Evolutionary conservation across 37 sponge, comb jelly and placozoan species (phyloP), one percentile per base, ranked within the genome.

Genomic region (Ephydatia muelleri): DNA sequence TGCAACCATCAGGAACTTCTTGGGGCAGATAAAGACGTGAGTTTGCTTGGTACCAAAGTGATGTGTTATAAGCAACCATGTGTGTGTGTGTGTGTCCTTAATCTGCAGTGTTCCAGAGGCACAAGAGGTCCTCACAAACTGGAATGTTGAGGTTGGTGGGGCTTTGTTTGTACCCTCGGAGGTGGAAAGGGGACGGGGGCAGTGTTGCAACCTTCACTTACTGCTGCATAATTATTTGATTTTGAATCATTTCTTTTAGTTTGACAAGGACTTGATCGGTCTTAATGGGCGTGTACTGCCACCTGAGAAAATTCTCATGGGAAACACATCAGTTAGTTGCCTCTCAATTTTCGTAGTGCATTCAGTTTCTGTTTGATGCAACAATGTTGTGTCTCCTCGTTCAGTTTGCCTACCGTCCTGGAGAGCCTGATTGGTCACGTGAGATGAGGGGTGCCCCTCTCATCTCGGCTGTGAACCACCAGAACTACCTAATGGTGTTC

Each of bases 381-480:
- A 39, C 34, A 33, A 23, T 21, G 31, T 66, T 71, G 70, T 82
- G n/a, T 26, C 3, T 34, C 9, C n/a, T 5, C 39, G 65, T 34
- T 0, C 43, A 91, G 88, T 84, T 72, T 22, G 28, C 70, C 21
- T 95, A 95, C 75, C 67, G 74, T 19, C 79, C 87, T 0, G 30
- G 38, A 5, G 82, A 83, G 5, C 87, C 95, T 38, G 95, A 95
- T 49, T 95, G 95, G 95, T 81, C 90, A 0, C 79, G 90, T 30
- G 95, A 91, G 67, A 89, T 95, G 92, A 80, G 92, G 27, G 95
- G 95, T n/a, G 78, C 76, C 29, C 34, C 28, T 0, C 76, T 95
- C 48, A 91, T 91, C 69, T 71, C 80, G 0, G 69, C 85, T 22
- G 79, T 91, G 27, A 5, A 30, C 27, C 72, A 91, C 75, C 40